These are phyloP conservation scores for Drosophila meridiana DNA, from an alignment of 2,888 invertebrate genomes.

Conservation along the genomic window DNA sequence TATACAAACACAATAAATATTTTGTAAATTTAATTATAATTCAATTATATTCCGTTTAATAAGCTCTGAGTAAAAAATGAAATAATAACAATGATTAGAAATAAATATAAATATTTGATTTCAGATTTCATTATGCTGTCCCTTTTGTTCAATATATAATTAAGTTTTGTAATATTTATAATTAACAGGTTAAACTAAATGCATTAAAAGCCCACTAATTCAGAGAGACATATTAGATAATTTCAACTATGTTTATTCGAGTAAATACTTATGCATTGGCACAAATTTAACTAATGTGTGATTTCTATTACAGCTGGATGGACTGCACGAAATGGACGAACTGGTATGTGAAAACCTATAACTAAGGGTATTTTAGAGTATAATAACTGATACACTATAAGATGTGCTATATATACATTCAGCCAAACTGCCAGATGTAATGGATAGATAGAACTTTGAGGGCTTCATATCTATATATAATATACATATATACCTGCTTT, in stretches of 20 bases:
- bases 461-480: too few species aligned
- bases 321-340: conserved; percentile 48
- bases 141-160: not conserved
- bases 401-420: too few species aligned
- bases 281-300: not conserved
- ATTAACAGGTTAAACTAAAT: not conserved
- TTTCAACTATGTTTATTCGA: not conserved
- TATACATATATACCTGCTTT: too few species aligned
- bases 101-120: not conserved
- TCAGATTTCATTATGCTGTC: not conserved
- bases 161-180: not conserved
- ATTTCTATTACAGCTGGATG: conserved; percentile 49
- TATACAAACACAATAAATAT: not conserved
- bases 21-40: not conserved
- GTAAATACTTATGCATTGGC: not conserved
- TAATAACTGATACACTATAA: too few species aligned
- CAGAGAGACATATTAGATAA: not conserved
- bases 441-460: too few species aligned
- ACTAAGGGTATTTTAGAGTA: too few species aligned
- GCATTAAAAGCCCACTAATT: not conserved
- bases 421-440: too few species aligned
- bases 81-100: not conserved
- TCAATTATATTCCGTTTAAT: not conserved
- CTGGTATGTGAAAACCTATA: conserved; percentile 53
- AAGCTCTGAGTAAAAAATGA: too few species aligned